Evolutionary conservation across 2,888 invertebrate genomes (phyloP).

Genomic region (Steinernema carpocapsae): DNA sequence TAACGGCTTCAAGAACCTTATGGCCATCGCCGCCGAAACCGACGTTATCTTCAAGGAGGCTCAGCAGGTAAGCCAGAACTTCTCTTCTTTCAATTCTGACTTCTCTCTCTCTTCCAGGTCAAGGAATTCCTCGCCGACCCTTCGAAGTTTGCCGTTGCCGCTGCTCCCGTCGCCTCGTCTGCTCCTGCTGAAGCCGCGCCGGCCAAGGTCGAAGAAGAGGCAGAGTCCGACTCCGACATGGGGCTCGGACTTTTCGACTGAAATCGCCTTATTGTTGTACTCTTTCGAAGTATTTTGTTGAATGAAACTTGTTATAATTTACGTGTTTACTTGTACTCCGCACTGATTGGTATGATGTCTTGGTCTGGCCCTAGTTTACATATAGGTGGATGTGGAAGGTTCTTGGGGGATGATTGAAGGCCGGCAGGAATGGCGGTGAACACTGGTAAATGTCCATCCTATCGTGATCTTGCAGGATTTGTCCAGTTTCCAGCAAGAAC

Average conservation of each 20-base stretch:
- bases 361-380: constrained; percentile 1
- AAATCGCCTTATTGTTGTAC: constrained; percentile 36
- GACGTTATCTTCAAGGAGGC: constrained; percentile 92
- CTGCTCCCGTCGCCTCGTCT: background rate
- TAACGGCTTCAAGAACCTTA: constrained; percentile 95
- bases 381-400: too few species aligned
- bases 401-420: too few species aligned
- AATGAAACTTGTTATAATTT: background rate
- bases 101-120: too few species aligned
- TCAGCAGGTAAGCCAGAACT: too few species aligned
- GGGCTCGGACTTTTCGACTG: constrained; percentile 80
- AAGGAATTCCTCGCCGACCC: constrained; percentile 74
- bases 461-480: too few species aligned
- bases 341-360: too few species aligned
- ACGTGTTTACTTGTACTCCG: too few species aligned
- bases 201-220: constrained; percentile 70
- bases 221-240: constrained; percentile 88
- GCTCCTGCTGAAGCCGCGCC: constrained; percentile 9
- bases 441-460: too few species aligned
- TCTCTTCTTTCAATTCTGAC: too few species aligned
- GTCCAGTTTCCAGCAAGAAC: too few species aligned
- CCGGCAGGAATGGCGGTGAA: too few species aligned
- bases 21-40: constrained; percentile 93
- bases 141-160: constrained; percentile 19
- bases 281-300: constrained; percentile 27